Percentiles rank a stretch among this genome's conserved stretches.
Evolutionary conservation across 2,888 invertebrate genomes (phyloP).

Genomic region (Epinotia ramella): DNA sequence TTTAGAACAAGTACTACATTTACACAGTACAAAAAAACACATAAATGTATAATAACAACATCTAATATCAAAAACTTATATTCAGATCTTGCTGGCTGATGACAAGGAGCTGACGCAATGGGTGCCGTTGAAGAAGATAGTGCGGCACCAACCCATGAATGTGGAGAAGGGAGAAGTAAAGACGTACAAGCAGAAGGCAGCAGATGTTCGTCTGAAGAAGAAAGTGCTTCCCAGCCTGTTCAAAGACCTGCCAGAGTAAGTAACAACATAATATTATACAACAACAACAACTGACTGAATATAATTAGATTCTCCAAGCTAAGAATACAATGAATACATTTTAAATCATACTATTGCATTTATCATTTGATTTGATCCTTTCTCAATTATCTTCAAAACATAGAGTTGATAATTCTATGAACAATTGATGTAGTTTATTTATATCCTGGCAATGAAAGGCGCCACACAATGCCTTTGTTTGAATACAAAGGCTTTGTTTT

Average conservation of each 20-base stretch:
- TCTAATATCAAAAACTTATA: not conserved
- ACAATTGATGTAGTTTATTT: no score
- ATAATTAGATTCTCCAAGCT: not conserved
- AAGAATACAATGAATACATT: not conserved
- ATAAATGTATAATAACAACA: not conserved
- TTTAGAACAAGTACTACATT: no score
- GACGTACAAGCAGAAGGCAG: constrained; percentile 90
- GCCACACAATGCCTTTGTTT: no score
- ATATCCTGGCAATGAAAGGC: no score
- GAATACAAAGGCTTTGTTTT: no score
- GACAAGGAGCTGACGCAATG: constrained; percentile 98
- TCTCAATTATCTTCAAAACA: no score
- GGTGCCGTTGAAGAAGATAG: constrained; percentile 96
- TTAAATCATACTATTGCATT: not conserved
- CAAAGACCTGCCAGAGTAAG: constrained; percentile 73
- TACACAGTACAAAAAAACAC: not conserved
- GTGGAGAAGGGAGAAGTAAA: constrained; percentile 93
- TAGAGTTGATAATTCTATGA: no score
- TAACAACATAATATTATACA: constrained; percentile 32
- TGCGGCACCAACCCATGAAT: constrained; percentile 90
- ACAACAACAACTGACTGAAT: not conserved
- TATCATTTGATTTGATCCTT: not conserved
- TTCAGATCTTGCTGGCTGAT: constrained; percentile 94
- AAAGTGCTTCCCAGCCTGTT: constrained; percentile 93
- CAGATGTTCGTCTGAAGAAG: constrained; percentile 90